phyloP scores from a whole-genome alignment of 1,140 invertebrate species.

The Eriosoma lanigerum region DNA sequence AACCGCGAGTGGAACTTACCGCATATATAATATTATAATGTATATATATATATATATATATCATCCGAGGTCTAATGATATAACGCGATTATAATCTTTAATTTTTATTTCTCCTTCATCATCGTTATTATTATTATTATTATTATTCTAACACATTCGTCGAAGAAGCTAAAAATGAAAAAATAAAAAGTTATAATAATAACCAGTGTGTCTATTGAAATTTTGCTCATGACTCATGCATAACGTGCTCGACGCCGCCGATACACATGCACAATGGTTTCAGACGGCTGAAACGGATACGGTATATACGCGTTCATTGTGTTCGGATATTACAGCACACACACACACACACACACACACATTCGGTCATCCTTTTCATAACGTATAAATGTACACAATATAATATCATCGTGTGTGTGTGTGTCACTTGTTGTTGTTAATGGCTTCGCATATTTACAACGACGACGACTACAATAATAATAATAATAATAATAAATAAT shows the following conservation, averaged over 20 bases:
- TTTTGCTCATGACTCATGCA: constrained; percentile 33
- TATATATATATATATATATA: no score
- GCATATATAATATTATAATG: no score
- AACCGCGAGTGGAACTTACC: no score
- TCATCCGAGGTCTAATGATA: no score
- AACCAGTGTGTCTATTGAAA: constrained; percentile 32
- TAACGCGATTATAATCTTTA: no score
- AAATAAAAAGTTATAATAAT: neutral
- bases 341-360: neutral
- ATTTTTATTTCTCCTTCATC: neutral
- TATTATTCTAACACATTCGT: constrained; percentile 5
- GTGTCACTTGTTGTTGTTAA: constrained; percentile 38
- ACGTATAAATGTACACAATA: neutral
- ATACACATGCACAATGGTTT: constrained; percentile 17
- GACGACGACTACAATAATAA: no score
- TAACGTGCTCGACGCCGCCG: constrained; percentile 17
- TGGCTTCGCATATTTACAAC: constrained; percentile 1
- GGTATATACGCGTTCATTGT: constrained; percentile 7
- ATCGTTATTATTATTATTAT: neutral
- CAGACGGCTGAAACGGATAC: constrained; percentile 27
- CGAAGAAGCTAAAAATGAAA: neutral
- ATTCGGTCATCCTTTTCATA: constrained; percentile 27
- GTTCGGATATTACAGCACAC: constrained; percentile 7
- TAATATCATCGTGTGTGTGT: constrained; percentile 19
- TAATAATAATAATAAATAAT: no score